Percentiles rank a stretch among this genome's conserved stretches.
Conservation (phyloP, 2,113 vertebrate species). For the Benitochromis conjunctus region DNA sequence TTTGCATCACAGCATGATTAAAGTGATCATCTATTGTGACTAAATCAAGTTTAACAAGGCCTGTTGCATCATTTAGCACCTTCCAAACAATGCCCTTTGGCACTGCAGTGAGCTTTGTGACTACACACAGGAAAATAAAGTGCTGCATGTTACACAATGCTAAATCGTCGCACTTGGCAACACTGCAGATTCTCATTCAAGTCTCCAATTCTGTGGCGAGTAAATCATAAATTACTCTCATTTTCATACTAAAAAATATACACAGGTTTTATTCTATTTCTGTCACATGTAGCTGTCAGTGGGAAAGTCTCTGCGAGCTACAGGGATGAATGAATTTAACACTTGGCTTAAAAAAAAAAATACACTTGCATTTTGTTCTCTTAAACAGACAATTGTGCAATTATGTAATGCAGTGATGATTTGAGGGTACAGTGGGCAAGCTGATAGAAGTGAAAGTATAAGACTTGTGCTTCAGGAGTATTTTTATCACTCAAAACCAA, state of each 20-base stretch:
- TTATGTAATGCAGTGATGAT: conserved; percentile 60
- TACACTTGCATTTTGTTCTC: neutral
- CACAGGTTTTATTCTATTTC: neutral
- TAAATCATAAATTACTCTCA: neutral
- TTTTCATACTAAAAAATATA: neutral
- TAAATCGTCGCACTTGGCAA: conserved; percentile 12
- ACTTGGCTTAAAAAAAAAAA: conserved; percentile 41
- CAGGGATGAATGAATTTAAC: conserved; percentile 14
- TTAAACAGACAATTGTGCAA: conserved; percentile 31
- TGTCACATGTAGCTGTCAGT: conserved; percentile 1
- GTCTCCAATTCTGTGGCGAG: neutral
- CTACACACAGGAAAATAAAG: conserved; percentile 36
- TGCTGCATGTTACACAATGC: conserved; percentile 3
- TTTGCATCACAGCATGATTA: conserved; percentile 77
- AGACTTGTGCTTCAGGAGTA: conserved; percentile 17
- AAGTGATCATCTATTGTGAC: conserved; percentile 77
- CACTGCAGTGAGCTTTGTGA: conserved; percentile 49
- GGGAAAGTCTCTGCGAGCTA: conserved; percentile 21
- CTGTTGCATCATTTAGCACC: conserved; percentile 68
- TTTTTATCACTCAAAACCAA: conserved; percentile 50
- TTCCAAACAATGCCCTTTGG: conserved; percentile 63
- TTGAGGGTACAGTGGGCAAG: conserved; percentile 11
- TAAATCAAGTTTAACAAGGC: conserved; percentile 79
- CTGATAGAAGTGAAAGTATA: conserved; percentile 22
- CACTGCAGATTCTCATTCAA: neutral